phyloP scores from a whole-genome alignment of 2,113 vertebrate genomes.

The Ptyas mucosa region DNA sequence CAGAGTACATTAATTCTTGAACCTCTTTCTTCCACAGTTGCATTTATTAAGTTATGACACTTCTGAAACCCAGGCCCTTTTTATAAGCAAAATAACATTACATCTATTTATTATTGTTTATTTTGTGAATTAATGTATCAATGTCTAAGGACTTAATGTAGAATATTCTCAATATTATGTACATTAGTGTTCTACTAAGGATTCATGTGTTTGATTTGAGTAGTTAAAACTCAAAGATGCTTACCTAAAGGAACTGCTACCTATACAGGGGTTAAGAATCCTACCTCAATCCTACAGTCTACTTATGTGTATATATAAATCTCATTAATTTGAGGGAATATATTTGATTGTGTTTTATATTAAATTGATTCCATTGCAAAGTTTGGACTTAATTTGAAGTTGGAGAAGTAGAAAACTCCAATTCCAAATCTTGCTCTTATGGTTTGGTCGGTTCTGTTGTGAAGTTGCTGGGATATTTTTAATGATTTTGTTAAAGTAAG shows the following conservation, averaged over 20 bases:
- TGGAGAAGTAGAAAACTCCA: background rate
- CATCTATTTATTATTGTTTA: background rate
- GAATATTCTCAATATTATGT: conserved; percentile 50
- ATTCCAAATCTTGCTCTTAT: conserved; percentile 10
- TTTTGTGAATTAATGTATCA: background rate
- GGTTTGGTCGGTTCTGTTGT: conserved; percentile 9
- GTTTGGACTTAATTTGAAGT: background rate
- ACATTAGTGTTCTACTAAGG: conserved; percentile 42
- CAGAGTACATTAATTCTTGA: background rate
- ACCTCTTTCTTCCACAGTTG: background rate
- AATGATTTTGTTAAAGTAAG: conserved; percentile 36
- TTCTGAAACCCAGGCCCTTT: conserved; percentile 12
- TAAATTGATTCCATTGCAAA: background rate
- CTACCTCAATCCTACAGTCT: background rate
- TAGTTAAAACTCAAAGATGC: conserved; percentile 33
- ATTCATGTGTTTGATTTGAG: conserved; percentile 45
- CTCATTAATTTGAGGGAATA: background rate
- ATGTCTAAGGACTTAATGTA: background rate
- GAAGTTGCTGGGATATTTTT: conserved; percentile 5
- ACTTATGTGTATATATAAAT: background rate
- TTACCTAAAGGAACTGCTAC: conserved; percentile 51
- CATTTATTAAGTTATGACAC: background rate
- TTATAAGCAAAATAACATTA: background rate
- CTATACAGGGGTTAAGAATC: background rate
- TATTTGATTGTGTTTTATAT: background rate